These are phyloP conservation scores for Nannoperca australis DNA, from an alignment of 2,797 vertebrate species.

Conservation along the genomic window DNA sequence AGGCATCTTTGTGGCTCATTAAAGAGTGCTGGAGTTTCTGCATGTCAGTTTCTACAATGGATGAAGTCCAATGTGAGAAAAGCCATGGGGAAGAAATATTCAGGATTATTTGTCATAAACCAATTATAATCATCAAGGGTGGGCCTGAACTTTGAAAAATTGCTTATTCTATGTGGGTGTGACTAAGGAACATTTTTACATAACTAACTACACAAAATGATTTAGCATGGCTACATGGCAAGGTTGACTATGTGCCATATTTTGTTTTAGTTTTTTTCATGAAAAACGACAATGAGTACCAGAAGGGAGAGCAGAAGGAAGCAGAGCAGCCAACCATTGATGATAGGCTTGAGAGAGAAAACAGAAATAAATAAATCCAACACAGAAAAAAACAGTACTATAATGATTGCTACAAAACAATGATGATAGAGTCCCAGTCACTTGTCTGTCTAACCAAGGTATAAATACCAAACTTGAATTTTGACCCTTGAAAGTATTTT, in stretches of 20 bases:
- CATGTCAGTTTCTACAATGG: too few species aligned
- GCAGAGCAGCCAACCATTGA: not conserved
- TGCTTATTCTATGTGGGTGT: not conserved
- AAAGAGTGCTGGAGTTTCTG: too few species aligned
- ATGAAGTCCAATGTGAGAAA: too few species aligned
- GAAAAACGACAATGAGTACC: slow-evolving; percentile 15
- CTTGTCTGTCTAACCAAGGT: not conserved
- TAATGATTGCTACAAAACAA: not conserved
- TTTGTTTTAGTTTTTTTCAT: not conserved
- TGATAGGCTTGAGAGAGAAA: slow-evolving; percentile 14
- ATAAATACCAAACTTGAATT: not conserved
- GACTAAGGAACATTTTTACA: not conserved
- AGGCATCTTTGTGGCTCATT: too few species aligned
- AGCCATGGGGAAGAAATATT: too few species aligned
- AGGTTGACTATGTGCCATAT: slow-evolving; percentile 1
- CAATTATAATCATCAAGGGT: not conserved
- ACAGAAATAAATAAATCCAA: slow-evolving; percentile 21
- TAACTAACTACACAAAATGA: not conserved
- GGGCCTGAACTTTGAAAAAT: not conserved
- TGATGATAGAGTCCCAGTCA: not conserved
- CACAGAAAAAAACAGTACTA: not conserved
- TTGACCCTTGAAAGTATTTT: not conserved
- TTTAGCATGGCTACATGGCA: not conserved
- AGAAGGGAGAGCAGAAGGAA: slow-evolving; percentile 26
- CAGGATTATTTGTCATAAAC: not conserved